These are phyloP conservation scores for Pelobates cultripes DNA, from an alignment of 2,797 vertebrate genomes.

Conservation along the genomic window DNA sequence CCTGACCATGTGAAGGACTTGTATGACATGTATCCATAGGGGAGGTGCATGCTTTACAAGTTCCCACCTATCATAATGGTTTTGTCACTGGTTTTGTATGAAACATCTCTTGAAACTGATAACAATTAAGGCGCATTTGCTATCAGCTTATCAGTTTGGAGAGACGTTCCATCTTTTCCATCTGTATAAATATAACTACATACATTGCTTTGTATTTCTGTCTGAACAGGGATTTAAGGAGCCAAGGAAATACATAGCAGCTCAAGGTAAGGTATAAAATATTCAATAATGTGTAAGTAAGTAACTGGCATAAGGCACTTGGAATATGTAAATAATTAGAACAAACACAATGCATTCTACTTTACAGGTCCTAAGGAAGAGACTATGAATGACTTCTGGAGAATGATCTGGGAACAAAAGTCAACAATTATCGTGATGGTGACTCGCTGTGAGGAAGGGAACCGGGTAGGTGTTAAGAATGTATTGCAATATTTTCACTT, in stretches of 20 bases:
- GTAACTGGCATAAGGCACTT: background rate
- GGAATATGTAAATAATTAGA: background rate
- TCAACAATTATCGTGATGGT: slow-evolving; percentile 97
- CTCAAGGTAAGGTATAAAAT: slow-evolving; percentile 82
- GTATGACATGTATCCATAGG: too few species aligned
- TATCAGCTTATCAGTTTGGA: too few species aligned
- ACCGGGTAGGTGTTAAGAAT: slow-evolving; percentile 73
- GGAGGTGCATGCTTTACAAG: too few species aligned
- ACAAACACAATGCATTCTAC: background rate
- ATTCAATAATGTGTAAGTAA: background rate
- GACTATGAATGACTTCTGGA: slow-evolving; percentile 92
- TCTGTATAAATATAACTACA: too few species aligned
- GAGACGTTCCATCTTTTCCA: too few species aligned
- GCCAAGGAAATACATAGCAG: slow-evolving; percentile 93
- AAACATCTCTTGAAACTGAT: too few species aligned
- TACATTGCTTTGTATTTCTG: slow-evolving; percentile 20
- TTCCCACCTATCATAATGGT: too few species aligned
- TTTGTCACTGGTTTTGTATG: too few species aligned
- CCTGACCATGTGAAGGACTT: too few species aligned
- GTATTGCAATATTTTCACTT: background rate
- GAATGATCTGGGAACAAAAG: slow-evolving; percentile 98
- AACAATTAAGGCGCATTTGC: too few species aligned
- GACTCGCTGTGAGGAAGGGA: slow-evolving; percentile 94
- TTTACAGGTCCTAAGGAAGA: slow-evolving; percentile 91
- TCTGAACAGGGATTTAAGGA: slow-evolving; percentile 91